Evolutionary conservation across 2,888 invertebrate genomes (phyloP).

Genomic region (Trissolcus brochymenae): DNA sequence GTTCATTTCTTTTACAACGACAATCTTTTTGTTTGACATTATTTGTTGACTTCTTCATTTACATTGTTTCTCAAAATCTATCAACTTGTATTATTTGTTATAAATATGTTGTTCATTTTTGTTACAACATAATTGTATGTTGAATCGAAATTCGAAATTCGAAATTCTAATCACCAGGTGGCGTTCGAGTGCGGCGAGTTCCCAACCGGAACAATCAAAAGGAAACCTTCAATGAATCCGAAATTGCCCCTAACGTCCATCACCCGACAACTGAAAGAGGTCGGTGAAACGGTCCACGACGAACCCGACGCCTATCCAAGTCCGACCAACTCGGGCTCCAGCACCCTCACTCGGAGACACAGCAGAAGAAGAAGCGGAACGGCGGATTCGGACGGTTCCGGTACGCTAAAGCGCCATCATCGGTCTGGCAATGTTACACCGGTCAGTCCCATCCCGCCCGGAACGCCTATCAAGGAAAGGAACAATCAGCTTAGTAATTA

Average conservation of each 20-base stretch:
- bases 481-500: slow-evolving; percentile 75
- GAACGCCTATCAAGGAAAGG: slow-evolving; percentile 78
- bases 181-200: slow-evolving; percentile 75
- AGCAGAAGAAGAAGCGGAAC: slow-evolving; percentile 76
- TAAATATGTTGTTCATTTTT: no score
- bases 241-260: slow-evolving; percentile 93
- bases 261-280: slow-evolving; percentile 92
- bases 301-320: slow-evolving; percentile 78
- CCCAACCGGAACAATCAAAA: slow-evolving; percentile 87
- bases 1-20: slow-evolving; percentile 61
- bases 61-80: no score
- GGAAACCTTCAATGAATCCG: slow-evolving; percentile 94
- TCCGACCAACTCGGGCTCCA: slow-evolving; percentile 75
- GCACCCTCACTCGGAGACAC: slow-evolving; percentile 81
- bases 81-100: no score
- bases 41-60: no score
- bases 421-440: slow-evolving; percentile 78
- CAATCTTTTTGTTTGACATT: not conserved
- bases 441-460: slow-evolving; percentile 74
- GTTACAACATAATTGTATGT: no score
- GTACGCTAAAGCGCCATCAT: slow-evolving; percentile 74
- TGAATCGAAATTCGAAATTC: not conserved
- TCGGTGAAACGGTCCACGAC: slow-evolving; percentile 83
- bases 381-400: slow-evolving; percentile 77
- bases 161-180: slow-evolving; percentile 61